Evolutionary conservation across 2,113 vertebrate genomes (phyloP).

Genomic region (Bujurquina vittata): DNA sequence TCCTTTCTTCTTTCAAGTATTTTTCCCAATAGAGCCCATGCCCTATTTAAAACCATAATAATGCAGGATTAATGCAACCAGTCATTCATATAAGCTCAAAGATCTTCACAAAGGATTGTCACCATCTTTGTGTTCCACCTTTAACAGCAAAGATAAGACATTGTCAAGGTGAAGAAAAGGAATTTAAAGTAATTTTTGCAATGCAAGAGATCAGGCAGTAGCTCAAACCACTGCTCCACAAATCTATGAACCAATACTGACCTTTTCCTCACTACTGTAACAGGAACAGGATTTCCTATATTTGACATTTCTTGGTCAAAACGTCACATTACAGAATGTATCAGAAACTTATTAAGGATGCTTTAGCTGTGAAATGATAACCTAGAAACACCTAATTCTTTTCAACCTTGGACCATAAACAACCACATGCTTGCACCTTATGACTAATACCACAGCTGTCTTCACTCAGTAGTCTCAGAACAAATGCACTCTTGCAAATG

Average conservation of each 20-base stretch:
- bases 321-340: background rate
- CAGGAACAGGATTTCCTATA: background rate
- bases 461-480: constrained; percentile 20
- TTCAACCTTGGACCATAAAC: constrained; percentile 32
- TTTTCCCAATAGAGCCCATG: constrained; percentile 52
- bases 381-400: constrained; percentile 9
- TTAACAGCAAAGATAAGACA: constrained; percentile 18
- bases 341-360: background rate
- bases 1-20: constrained; percentile 34
- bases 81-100: constrained; percentile 31
- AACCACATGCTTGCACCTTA: constrained; percentile 28
- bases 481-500: constrained; percentile 31
- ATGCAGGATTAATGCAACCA: constrained; percentile 53
- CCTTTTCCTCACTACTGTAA: background rate
- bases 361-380: background rate
- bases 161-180: constrained; percentile 30
- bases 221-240: background rate
- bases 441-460: constrained; percentile 26
- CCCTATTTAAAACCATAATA: constrained; percentile 63
- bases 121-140: constrained; percentile 26
- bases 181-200: constrained; percentile 29
- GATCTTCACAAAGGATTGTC: constrained; percentile 20
- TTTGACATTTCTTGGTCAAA: background rate
- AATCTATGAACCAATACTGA: background rate
- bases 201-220: background rate